Base-by-base conservation (phyloP, 2,888 invertebrate species). In the Epirrhoe tristata region DNA sequence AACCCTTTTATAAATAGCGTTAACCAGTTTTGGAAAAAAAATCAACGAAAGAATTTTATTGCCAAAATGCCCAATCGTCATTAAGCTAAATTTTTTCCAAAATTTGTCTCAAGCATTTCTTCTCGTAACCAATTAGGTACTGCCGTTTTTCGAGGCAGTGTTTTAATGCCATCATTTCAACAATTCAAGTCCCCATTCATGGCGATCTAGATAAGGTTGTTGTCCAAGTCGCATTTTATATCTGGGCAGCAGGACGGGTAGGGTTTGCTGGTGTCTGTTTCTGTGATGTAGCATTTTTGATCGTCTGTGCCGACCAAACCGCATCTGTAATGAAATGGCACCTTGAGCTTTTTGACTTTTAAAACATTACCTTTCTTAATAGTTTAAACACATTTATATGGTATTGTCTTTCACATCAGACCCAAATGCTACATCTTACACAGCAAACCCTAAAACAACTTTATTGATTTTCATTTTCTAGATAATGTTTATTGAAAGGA, bases 161-260 rank as follows among this genome's bases (percentile, higher is more conserved):
- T 46, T 52, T 58, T 55, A 73, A 73, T 64, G 74, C 72, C 77
- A 73, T 58, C 77, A 74, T 72, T 70, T 50, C 61, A 69, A 67
- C 65, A 59, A 66, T 70, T 72, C 64, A 72, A 70, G 66, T 70
- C 63, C 59, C 63, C 65, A 61, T 71, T 69, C 66, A 43, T 63
- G 48, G 16, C 46, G 36, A 12, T 55, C 14, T 77, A 79, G 43
- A 68, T 60, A 5, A 81, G 63, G n/a, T 77, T 79, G 67, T 90
- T 90, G 17, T 90, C 89, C 6, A 77, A 8, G 54, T 87, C 86
- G 70, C 90, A 90, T 66, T 81, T 82, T 36, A 89, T 50, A 0
- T 71, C 59, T 1, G 81, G 79, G 75, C 91, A 91, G 70, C 91
- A 91, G 1, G 69, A 61, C 0, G 91, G 91, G 63, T 91, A 86